A percentile compares a stretch with the other conserved stretches of the same genome.
phyloP scores from a whole-genome alignment of 2,797 vertebrate species.

The Pampus argenteus region DNA sequence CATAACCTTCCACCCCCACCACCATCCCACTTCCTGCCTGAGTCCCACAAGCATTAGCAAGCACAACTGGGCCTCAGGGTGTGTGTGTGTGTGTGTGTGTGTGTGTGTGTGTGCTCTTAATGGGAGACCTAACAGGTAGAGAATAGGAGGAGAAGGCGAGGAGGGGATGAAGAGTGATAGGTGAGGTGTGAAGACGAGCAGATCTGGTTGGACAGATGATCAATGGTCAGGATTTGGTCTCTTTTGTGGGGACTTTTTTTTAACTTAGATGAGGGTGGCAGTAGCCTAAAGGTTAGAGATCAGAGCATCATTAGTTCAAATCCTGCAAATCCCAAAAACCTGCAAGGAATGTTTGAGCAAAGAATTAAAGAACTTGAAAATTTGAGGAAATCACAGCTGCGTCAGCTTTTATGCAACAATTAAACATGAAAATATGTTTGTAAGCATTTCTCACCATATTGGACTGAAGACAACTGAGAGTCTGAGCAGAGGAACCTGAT shows the following conservation, averaged over 20 bases:
- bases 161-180: conserved; percentile 75
- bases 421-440: too few relatives aligned
- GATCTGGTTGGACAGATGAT: conserved; percentile 68
- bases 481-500: conserved; percentile 31
- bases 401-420: too few relatives aligned
- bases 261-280: conserved; percentile 12
- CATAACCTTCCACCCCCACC: not conserved
- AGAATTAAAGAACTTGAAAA: conserved; percentile 20
- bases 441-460: conserved; percentile 8
- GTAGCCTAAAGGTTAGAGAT: conserved; percentile 50
- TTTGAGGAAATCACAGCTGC: conserved; percentile 28
- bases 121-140: conserved; percentile 61
- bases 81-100: conserved; percentile 54
- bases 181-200: conserved; percentile 79
- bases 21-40: conserved; percentile 58
- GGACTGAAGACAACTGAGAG: conserved; percentile 12
- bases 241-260: conserved; percentile 52
- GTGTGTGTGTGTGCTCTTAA: conserved; percentile 60
- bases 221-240: conserved; percentile 54
- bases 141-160: conserved; percentile 30
- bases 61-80: conserved; percentile 55
- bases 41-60: conserved; percentile 59
- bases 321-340: conserved; percentile 47
- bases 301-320: conserved; percentile 50
- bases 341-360: conserved; percentile 29